phyloP scores from a whole-genome alignment of 2,797 vertebrate species.

The Mustela erminea region DNA sequence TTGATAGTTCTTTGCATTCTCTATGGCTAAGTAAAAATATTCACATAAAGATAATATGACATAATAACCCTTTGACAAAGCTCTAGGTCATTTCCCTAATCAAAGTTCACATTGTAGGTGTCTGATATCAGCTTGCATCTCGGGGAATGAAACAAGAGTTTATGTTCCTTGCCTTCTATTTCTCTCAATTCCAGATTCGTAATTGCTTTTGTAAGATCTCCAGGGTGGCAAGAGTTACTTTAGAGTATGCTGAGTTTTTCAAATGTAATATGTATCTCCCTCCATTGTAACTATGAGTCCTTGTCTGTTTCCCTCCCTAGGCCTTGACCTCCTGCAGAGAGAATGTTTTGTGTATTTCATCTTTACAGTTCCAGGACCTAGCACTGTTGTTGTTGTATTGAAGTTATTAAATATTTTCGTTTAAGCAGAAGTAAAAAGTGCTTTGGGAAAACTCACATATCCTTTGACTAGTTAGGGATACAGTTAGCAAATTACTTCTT shows the following conservation, averaged over 20 bases:
- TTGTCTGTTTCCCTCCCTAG: neutral
- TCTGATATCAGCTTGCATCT: neutral
- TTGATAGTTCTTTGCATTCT: neutral
- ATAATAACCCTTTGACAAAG: constrained; percentile 35
- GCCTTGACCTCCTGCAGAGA: neutral
- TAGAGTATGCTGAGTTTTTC: constrained; percentile 37
- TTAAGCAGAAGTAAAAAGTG: constrained; percentile 51
- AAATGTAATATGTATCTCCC: neutral
- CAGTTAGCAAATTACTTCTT: constrained; percentile 31
- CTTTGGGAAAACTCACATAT: neutral
- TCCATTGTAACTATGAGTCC: neutral
- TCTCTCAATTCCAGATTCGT: constrained; percentile 3
- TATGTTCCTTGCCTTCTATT: neutral
- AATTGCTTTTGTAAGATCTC: constrained; percentile 6
- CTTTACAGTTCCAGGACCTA: constrained; percentile 17
- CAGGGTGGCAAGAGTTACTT: neutral
- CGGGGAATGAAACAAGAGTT: neutral
- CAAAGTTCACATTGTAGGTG: neutral
- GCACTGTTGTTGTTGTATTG: neutral
- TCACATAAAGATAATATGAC: neutral
- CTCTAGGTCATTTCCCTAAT: constrained; percentile 26
- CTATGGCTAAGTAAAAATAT: neutral
- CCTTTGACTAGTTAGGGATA: neutral
- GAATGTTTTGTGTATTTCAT: neutral
- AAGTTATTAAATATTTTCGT: neutral